Base-by-base conservation (phyloP, 2,113 vertebrate genomes). In the Psilopsiagon aurifrons region DNA sequence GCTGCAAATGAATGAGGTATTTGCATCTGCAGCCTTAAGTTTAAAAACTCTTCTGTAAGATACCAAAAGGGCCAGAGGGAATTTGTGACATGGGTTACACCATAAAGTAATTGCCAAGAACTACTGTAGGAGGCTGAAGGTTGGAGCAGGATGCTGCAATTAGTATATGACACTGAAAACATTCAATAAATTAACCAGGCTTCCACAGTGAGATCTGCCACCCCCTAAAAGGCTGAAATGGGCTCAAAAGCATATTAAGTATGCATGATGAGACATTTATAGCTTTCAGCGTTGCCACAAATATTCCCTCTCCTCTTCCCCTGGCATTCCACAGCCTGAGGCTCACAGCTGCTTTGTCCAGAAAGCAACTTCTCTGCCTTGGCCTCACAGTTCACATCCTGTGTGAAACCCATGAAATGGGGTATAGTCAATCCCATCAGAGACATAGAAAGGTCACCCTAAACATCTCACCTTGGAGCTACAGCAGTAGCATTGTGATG, bases 261-360 rank as follows among this genome's bases (percentile, higher is more conserved):
- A 93, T 96, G 96, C 83, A 66, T 74, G 94, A 94, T 92, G 94
- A 91, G 95, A 93, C 96, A 92, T 96, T 97, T 95, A 96, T 94
- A 96, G 94, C 95, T 95, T 93, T 91, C 81, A 93, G 92, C 62
- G 41, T 92, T 60, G 86, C 92, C 95, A 90, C 96, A 96, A 95
- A 91, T 95, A 97, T 96, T 96, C 88, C 77, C 44, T 95, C 81
- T 96, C 41, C 84, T 94, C 94, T 94, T 92, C 74, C 81, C 55
- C 63, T 89, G 92, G 91, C 86, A 92, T 94, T 96, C 94, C 94
- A 73, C 66, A 66, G 86, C 88, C 88, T 5, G 3, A 89, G 94
- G 59, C 4, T 2, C 44, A 27, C 92, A 96, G 91, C 92, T 95
- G 94, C 81, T 92, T 89, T 85, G 91, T 74, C 82, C 92, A 91